Evolutionary conservation across 2,888 invertebrate genomes (phyloP).

Genomic region (Nemoura dubitans): DNA sequence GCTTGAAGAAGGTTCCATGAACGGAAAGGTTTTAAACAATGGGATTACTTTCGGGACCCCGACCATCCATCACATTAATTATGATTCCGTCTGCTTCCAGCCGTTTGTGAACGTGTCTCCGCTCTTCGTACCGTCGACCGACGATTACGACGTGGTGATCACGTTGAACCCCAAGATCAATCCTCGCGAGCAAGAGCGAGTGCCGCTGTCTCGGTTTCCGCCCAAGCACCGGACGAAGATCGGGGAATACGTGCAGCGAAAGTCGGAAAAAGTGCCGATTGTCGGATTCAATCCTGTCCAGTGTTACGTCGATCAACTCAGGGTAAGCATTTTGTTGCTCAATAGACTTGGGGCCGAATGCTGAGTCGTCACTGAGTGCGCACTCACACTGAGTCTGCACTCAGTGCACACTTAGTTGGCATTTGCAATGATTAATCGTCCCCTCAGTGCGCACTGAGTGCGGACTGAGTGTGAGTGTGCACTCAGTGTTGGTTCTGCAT

Average conservation of each 20-base stretch:
- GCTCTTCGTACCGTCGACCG: constrained; percentile 69
- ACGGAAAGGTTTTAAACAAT: too few species aligned
- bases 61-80: too few species aligned
- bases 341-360: too few species aligned
- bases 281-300: constrained; percentile 80
- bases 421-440: too few species aligned
- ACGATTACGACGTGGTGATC: constrained; percentile 81
- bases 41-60: too few species aligned
- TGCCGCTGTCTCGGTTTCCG: constrained; percentile 56
- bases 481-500: too few species aligned
- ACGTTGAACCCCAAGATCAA: constrained; percentile 65
- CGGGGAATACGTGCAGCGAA: constrained; percentile 57
- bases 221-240: constrained; percentile 51
- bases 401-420: too few species aligned
- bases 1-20: too few species aligned
- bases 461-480: too few species aligned
- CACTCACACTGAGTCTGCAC: too few species aligned
- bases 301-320: constrained; percentile 75
- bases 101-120: constrained; percentile 55
- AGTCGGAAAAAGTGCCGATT: constrained; percentile 69
- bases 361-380: too few species aligned
- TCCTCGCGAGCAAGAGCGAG: constrained; percentile 62
- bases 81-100: constrained; percentile 57
- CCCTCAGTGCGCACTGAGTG: too few species aligned
- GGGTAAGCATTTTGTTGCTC: constrained; percentile 65